phyloP scores from a whole-genome alignment of 2,888 invertebrate species.

The Ptychoptera contaminata region DNA sequence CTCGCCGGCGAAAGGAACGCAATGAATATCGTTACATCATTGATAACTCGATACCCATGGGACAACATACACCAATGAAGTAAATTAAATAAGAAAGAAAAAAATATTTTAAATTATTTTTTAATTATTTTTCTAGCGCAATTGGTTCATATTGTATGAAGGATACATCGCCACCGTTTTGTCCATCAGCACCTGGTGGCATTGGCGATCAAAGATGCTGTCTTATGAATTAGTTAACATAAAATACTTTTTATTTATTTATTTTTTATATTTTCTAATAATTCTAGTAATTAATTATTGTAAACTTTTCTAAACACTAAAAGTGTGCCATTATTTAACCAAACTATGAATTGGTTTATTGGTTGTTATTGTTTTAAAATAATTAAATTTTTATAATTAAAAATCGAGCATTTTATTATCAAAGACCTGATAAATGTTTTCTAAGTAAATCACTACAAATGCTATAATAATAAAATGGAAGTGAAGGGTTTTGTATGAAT shows the following conservation, averaged over 20 bases:
- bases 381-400: too few species aligned
- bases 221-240: conserved; percentile 11
- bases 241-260: conserved; percentile 1
- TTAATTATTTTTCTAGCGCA: conserved; percentile 31
- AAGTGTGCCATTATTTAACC: too few species aligned
- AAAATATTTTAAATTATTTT: not conserved
- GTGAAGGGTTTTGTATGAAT: too few species aligned
- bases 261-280: not conserved
- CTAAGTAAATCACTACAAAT: too few species aligned
- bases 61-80: conserved; percentile 56
- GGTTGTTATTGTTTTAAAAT: too few species aligned
- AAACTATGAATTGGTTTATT: too few species aligned
- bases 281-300: not conserved
- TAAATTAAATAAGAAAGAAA: conserved; percentile 19
- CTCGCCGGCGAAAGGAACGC: conserved; percentile 21
- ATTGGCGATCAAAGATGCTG: conserved; percentile 55
- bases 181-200: conserved; percentile 37
- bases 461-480: too few species aligned
- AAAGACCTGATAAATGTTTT: too few species aligned
- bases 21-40: conserved; percentile 27
- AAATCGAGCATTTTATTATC: too few species aligned
- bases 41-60: conserved; percentile 45
- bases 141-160: conserved; percentile 55
- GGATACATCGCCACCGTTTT: conserved; percentile 50
- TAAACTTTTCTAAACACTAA: not conserved